Conservation (phyloP, 2,113 vertebrate species). For the Rhinoderma darwinii region DNA sequence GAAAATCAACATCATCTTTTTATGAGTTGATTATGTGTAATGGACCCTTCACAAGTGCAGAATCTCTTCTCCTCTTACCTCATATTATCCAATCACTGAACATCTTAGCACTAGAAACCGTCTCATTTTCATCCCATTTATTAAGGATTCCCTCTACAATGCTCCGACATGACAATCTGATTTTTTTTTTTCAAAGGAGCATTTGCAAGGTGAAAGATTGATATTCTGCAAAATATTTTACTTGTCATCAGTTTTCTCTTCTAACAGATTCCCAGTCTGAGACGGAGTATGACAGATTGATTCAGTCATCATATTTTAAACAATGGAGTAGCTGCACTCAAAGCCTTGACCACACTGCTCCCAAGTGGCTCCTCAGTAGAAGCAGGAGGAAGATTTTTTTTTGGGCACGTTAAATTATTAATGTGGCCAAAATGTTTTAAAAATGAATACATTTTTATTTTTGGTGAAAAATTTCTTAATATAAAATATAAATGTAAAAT, state of each 20-base stretch:
- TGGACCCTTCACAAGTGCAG: conserved; percentile 54
- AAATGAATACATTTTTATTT: not conserved
- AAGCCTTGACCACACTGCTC: conserved; percentile 82
- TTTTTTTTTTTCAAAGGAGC: conserved; percentile 72
- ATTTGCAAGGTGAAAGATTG: conserved; percentile 78
- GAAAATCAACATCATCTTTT: conserved; percentile 62
- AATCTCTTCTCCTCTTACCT: conserved; percentile 60
- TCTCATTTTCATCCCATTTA: conserved; percentile 65
- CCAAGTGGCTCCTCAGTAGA: conserved; percentile 76
- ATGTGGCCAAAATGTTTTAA: not conserved
- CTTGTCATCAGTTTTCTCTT: conserved; percentile 74
- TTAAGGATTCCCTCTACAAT: conserved; percentile 65
- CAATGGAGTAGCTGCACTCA: conserved; percentile 64
- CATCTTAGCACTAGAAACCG: conserved; percentile 63
- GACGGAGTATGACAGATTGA: conserved; percentile 69
- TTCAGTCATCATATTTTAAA: conserved; percentile 65
- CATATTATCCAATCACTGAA: conserved; percentile 64
- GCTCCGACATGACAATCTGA: conserved; percentile 68
- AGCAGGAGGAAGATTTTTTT: conserved; percentile 49
- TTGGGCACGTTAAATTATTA: not conserved
- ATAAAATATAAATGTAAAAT: not conserved
- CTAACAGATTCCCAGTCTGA: conserved; percentile 65
- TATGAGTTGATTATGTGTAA: conserved; percentile 64
- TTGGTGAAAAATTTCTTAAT: not conserved
- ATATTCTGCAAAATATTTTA: conserved; percentile 77